Percentiles rank a stretch among this genome's conserved stretches.
These are phyloP conservation scores for Sprattus sprattus DNA, from an alignment of 2,113 vertebrate species.

Conservation along the genomic window DNA sequence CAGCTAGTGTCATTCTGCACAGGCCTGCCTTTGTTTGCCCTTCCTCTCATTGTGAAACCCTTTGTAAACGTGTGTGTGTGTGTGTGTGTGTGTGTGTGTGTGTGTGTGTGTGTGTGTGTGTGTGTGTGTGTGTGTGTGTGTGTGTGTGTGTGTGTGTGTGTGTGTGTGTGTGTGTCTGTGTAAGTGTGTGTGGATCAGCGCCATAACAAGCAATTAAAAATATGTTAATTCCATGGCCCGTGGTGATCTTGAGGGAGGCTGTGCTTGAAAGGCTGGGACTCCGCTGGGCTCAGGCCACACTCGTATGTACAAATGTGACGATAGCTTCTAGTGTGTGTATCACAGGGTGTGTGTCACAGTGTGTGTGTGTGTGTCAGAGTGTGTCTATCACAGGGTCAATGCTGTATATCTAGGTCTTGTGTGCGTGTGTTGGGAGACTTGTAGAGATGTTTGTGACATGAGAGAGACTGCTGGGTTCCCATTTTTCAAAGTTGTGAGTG, in stretches of 20 bases:
- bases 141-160: constrained; percentile 7
- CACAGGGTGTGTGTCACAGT: too few relatives aligned
- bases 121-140: not conserved
- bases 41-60: not conserved
- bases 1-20: not conserved
- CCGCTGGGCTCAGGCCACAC: too few relatives aligned
- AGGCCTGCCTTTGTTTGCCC: not conserved
- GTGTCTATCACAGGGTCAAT: not conserved
- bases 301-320: too few relatives aligned
- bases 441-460: too few relatives aligned
- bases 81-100: constrained; percentile 7
- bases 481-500: too few relatives aligned
- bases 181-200: not conserved
- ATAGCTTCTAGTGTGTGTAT: not conserved
- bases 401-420: not conserved
- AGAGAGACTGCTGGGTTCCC: too few relatives aligned
- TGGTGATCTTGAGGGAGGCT: constrained; percentile 20
- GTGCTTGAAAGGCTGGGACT: not conserved
- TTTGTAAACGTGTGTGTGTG: not conserved
- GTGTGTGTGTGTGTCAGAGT: not conserved
- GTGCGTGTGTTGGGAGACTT: not conserved
- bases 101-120: not conserved
- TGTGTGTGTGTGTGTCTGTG: not conserved
- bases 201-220: constrained; percentile 39
- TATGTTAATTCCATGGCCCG: constrained; percentile 35